Percentiles rank a stretch among this genome's conserved stretches.
phyloP scores from a whole-genome alignment of 1,140 invertebrate species.

The Heliothis virescens region DNA sequence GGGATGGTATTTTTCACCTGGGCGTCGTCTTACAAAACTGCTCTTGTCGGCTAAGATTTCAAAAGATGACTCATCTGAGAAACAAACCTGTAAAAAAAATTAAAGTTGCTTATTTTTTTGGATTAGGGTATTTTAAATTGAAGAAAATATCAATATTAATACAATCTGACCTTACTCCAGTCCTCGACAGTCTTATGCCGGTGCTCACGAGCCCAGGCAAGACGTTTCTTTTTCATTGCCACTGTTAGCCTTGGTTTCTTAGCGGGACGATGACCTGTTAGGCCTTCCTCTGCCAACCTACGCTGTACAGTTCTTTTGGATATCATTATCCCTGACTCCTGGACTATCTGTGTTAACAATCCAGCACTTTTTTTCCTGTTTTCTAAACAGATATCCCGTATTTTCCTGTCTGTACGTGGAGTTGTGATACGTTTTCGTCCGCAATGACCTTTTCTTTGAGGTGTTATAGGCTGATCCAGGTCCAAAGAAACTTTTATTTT shows the following conservation, averaged over 20 bases:
- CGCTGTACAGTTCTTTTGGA: slow-evolving; percentile 43
- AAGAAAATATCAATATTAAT: slow-evolving; percentile 10
- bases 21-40: slow-evolving; percentile 44
- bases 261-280: slow-evolving; percentile 36
- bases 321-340: slow-evolving; percentile 22
- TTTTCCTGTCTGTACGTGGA: slow-evolving; percentile 2
- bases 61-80: slow-evolving; percentile 42
- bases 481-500: slow-evolving; percentile 21
- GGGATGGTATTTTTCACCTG: slow-evolving; percentile 23
- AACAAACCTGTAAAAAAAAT: slow-evolving; percentile 1
- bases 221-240: slow-evolving; percentile 45
- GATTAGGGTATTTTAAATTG: background rate
- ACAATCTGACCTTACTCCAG: slow-evolving; percentile 23
- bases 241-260: slow-evolving; percentile 45
- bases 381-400: slow-evolving; percentile 21
- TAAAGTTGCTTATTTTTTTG: background rate
- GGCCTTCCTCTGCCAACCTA: slow-evolving; percentile 42
- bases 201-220: slow-evolving; percentile 34
- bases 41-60: slow-evolving; percentile 46
- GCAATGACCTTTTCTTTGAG: slow-evolving; percentile 15
- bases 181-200: slow-evolving; percentile 28
- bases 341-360: slow-evolving; percentile 1
- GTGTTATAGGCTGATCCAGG: background rate
- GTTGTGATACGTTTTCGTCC: slow-evolving; percentile 23
- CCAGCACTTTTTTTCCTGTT: slow-evolving; percentile 4